Base-by-base conservation (phyloP, 2,888 invertebrate genomes). In the Microplitis manilae region DNA sequence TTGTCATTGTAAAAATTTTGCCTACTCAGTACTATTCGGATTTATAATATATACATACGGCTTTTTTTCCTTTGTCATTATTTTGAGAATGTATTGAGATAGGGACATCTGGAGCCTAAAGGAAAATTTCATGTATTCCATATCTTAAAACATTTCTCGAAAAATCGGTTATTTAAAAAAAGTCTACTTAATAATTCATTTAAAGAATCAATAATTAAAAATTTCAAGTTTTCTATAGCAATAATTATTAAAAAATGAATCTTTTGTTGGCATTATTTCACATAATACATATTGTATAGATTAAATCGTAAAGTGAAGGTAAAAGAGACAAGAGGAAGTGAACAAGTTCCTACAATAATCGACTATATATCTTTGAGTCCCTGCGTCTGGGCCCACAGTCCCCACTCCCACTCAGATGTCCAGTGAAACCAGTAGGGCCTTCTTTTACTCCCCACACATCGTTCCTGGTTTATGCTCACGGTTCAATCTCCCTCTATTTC, bases 291-390 rank as follows among this genome's bases (percentile, higher is more conserved):
- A 13, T 13, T 13, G 13, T 50, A 50, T 13, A 50, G 13, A 50
- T 50, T 50, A 5, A 50, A 50, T 50, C 5, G 8, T 65, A 38
- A 60, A 68, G 9, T 30, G 41, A 72, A 61, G 61, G 61, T 60
- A 61, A 39, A 61, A 60, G 59, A 61, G 40, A 67, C 17, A 17
- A 9, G 5, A 30, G 9, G 40, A 40, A 60, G 67, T 20, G 67
- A 72, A 72, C 76, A 76, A 76, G 76, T 76, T 68, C 76, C 76
- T 72, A 41, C 60, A 76, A 71, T 76, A 67, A 76, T 76, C 71
- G 71, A 71, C 50, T 15, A 60, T 69, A 70, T 41, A 70, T 65
- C 75, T 76, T 70, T 15, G 50, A 76, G 59, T 30, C 73, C 67
- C 62, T 17, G 59, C 20, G 39, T 20, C 61, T 75, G 59, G 67